Evolutionary conservation across 2,113 vertebrate genomes (phyloP), one percentile per base, ranked within the genome.

Genomic region (Rhinoptilus africanus): DNA sequence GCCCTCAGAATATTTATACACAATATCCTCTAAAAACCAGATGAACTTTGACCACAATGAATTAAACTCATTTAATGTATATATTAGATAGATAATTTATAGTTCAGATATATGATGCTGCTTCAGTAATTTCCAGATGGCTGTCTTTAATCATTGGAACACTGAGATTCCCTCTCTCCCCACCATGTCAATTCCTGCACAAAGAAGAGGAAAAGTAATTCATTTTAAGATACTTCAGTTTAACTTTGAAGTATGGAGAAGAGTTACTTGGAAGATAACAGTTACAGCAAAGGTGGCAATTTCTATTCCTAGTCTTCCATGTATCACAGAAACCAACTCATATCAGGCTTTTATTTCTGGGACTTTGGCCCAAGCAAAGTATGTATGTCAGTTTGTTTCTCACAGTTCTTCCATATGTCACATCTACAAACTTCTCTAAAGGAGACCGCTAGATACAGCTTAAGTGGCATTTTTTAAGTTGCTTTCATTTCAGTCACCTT

Each of bases 251-350:
- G 64, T 23, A 71, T 27, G 47, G 45, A 51, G 50, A 86, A 83
- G 86, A 5, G 0, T 80, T 83, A 71, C 37, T 47, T 81, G 77
- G 76, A 89, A 71, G 50, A 51, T n/a, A 91, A 75, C 50, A 77
- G 17, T 67, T 74, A 45, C n/a, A 84, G 54, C 14, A 91, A 88
- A 74, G 45, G 32, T 62, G 50, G 32, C 32, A 51, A 72, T 80
- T 97, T 95, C 80, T 95, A 84, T 86, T 96, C 32, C 50, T 91
- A 62, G 45, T 18, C 32, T 92, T 73, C 63, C 41, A 37, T 7
- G 17, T 69, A 92, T 53, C 79, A 86, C 41, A 80, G 23, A 72
- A 83, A 90, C 19, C 41, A 57, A 35, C 39, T 76, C 27, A 22
- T 30, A 88, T 24, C 19, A 2, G 2, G 23, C 21, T 95, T 67